A percentile compares a stretch with the other conserved stretches of the same genome.
Conservation (phyloP, 92 coral and sea anemone genomes). For the Porites rus region DNA sequence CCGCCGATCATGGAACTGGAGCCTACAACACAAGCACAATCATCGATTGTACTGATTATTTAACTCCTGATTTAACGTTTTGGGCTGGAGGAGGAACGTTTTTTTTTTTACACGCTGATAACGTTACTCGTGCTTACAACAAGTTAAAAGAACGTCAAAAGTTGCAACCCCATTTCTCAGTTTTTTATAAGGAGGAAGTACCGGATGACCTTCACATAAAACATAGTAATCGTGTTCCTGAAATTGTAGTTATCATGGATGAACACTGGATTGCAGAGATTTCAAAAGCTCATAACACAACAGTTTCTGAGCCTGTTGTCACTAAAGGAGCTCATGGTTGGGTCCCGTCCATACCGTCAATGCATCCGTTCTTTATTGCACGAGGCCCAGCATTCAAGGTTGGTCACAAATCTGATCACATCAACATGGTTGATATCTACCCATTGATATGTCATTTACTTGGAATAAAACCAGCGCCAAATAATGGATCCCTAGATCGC, state of each 20-base stretch:
- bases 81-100: constrained; percentile 30
- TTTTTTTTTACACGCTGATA: constrained; percentile 41
- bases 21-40: constrained; percentile 51
- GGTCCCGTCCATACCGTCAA: constrained; percentile 43
- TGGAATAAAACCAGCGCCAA: constrained; percentile 68
- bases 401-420: constrained; percentile 47
- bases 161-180: constrained; percentile 34
- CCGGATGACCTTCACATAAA: constrained; percentile 70
- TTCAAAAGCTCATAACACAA: constrained; percentile 16
- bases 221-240: constrained; percentile 67
- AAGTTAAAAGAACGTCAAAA: constrained; percentile 50
- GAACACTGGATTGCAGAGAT: constrained; percentile 49
- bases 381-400: constrained; percentile 84
- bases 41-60: constrained; percentile 64
- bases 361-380: constrained; percentile 78
- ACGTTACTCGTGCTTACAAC: constrained; percentile 44
- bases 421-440: constrained; percentile 72
- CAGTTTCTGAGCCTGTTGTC: neutral
- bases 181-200: constrained; percentile 65
- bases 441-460: constrained; percentile 77
- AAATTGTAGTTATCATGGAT: constrained; percentile 58
- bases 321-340: constrained; percentile 74
- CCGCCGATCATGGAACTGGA: constrained; percentile 91
- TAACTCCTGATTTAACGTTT: constrained; percentile 32
- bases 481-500: constrained; percentile 72